Percentiles rank a stretch among this genome's conserved stretches.
Evolutionary conservation across 2,113 vertebrate genomes (phyloP).

Genomic region (Sander lucioperca): DNA sequence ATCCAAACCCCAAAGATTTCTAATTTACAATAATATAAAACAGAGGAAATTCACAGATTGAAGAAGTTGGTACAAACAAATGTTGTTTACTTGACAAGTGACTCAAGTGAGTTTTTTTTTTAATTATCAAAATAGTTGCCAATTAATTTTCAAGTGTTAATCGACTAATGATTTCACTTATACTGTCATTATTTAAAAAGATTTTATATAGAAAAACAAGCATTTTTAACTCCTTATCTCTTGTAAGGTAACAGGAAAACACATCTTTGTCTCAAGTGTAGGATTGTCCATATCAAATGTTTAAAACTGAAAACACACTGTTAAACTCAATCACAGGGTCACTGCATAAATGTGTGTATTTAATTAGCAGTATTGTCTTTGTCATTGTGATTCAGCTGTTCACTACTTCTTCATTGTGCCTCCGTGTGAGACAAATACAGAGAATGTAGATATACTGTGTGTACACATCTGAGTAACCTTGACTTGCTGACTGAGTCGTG

Average conservation of each 20-base stretch:
- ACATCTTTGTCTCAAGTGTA: background rate
- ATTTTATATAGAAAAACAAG: background rate
- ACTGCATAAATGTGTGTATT: too few relatives aligned
- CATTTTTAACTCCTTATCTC: background rate
- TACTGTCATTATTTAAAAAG: background rate
- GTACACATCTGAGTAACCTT: constrained; percentile 17
- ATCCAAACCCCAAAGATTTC: background rate
- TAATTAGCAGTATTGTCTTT: background rate
- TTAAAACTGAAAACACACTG: background rate
- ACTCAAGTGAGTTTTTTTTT: too few relatives aligned
- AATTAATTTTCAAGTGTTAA: background rate
- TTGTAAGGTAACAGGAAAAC: background rate
- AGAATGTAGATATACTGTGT: background rate
- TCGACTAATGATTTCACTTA: background rate
- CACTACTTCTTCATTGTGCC: background rate
- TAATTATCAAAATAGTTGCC: background rate
- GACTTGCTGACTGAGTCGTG: constrained; percentile 73
- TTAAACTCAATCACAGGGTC: background rate
- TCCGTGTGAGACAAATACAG: background rate
- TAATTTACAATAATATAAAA: background rate
- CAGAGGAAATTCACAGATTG: background rate
- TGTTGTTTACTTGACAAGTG: background rate
- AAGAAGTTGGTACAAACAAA: background rate
- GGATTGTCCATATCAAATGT: background rate
- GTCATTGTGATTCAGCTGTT: background rate